Conservation (phyloP, 2,888 invertebrate genomes). For the Fabriciana adippe region DNA sequence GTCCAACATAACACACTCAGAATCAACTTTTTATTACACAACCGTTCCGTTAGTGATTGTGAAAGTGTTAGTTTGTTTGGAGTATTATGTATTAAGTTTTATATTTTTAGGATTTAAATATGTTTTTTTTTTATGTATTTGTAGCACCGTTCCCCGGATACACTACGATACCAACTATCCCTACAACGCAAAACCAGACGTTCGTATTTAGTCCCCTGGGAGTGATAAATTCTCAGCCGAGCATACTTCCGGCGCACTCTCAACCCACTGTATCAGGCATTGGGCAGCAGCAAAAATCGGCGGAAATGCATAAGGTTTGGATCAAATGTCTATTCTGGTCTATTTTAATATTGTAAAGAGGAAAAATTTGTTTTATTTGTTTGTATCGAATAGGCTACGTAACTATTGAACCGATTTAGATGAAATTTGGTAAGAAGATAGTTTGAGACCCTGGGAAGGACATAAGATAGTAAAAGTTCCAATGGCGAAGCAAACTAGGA, state of each 20-base stretch:
- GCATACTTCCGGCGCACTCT: conserved; percentile 84
- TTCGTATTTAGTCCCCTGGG: conserved; percentile 88
- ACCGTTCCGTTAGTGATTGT: conserved; percentile 16
- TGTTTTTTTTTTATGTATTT: conserved; percentile 3
- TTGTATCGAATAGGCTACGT: too few relatives aligned
- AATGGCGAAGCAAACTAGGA: too few relatives aligned
- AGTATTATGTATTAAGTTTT: not conserved
- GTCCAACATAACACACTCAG: not conserved
- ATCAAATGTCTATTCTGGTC: not conserved
- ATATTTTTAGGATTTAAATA: not conserved
- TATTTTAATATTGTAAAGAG: too few relatives aligned
- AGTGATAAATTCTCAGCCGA: conserved; percentile 86
- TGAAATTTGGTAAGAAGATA: too few relatives aligned
- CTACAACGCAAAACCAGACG: conserved; percentile 90
- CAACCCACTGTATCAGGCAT: conserved; percentile 73
- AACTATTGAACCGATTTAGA: too few relatives aligned
- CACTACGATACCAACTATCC: conserved; percentile 89
- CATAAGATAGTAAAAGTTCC: too few relatives aligned
- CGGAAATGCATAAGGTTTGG: conserved; percentile 86
- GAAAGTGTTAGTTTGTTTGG: conserved; percentile 27
- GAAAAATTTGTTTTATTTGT: too few relatives aligned
- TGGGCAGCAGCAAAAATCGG: conserved; percentile 82
- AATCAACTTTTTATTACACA: not conserved
- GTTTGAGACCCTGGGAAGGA: too few relatives aligned
- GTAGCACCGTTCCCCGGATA: conserved; percentile 88